These are phyloP conservation scores for Thripadectes ignobilis DNA, from an alignment of 2,797 vertebrate genomes.

Conservation along the genomic window DNA sequence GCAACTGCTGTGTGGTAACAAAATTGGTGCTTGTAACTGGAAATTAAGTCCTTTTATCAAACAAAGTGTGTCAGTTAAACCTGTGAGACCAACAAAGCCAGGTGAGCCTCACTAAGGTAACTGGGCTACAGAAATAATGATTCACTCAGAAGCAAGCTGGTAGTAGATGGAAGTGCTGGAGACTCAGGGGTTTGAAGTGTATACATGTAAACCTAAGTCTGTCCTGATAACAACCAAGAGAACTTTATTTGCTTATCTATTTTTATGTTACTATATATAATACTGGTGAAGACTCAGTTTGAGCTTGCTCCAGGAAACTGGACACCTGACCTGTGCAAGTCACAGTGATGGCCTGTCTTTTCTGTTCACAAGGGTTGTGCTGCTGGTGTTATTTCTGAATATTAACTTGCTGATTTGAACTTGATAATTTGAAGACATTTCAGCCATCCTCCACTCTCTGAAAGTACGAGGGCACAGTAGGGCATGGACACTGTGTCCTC, in stretches of 20 bases:
- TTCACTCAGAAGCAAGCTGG: neutral
- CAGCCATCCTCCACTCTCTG: neutral
- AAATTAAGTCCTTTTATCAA: neutral
- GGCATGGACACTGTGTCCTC: neutral
- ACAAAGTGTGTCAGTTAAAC: neutral
- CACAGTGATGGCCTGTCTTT: neutral
- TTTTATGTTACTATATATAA: neutral
- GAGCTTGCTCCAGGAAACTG: neutral
- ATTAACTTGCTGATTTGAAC: neutral
- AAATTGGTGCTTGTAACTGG: neutral
- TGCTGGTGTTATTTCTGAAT: neutral
- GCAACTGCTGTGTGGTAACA: neutral
- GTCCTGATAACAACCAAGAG: neutral
- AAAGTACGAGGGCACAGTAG: neutral
- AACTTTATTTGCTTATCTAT: neutral
- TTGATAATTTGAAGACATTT: neutral
- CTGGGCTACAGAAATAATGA: neutral
- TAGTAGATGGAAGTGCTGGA: neutral
- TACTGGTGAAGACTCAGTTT: neutral
- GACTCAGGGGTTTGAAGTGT: neutral
- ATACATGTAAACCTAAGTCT: neutral
- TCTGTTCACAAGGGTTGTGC: neutral
- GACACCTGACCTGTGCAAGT: neutral
- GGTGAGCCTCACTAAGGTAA: neutral
- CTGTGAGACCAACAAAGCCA: neutral